Conservation (phyloP, 1,140 invertebrate genomes). For the Zaprionus vittiger region DNA sequence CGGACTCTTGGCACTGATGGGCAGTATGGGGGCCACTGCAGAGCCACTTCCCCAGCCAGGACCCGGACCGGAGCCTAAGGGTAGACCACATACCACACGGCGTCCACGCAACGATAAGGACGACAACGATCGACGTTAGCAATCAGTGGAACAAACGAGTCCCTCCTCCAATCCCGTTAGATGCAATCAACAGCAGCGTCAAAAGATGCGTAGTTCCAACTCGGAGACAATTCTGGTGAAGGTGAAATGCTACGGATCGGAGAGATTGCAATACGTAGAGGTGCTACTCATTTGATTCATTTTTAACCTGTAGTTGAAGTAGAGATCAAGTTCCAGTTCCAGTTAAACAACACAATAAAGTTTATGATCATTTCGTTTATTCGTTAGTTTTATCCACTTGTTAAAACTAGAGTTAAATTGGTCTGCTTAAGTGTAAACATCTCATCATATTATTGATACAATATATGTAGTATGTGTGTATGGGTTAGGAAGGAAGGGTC, state of each 20-base stretch:
- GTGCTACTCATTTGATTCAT: slow-evolving; percentile 60
- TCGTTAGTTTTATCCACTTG: slow-evolving; percentile 60
- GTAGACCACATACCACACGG: slow-evolving; percentile 72
- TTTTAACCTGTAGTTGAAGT: background rate
- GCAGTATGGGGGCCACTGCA: slow-evolving; percentile 58
- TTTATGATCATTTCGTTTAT: slow-evolving; percentile 74
- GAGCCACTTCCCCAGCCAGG: slow-evolving; percentile 56
- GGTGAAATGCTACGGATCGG: slow-evolving; percentile 69
- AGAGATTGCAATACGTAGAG: slow-evolving; percentile 74
- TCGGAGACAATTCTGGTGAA: slow-evolving; percentile 54
- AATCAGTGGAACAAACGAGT: slow-evolving; percentile 11
- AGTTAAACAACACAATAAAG: background rate
- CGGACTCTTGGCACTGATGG: slow-evolving; percentile 65
- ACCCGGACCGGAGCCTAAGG: slow-evolving; percentile 68
- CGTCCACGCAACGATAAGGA: slow-evolving; percentile 70
- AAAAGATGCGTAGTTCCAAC: slow-evolving; percentile 21
- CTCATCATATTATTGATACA: slow-evolving; percentile 56
- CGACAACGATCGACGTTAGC: slow-evolving; percentile 73
- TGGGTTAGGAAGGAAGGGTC: background rate
- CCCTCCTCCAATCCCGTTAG: slow-evolving; percentile 19
- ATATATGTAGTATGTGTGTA: slow-evolving; percentile 33
- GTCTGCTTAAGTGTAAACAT: slow-evolving; percentile 72
- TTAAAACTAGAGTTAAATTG: slow-evolving; percentile 77
- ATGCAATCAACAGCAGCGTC: slow-evolving; percentile 51
- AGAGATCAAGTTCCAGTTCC: background rate